Percentiles rank a stretch among this genome's conserved stretches.
phyloP scores from a whole-genome alignment of 1,140 invertebrate species.

The Heliconius eleuchia region DNA sequence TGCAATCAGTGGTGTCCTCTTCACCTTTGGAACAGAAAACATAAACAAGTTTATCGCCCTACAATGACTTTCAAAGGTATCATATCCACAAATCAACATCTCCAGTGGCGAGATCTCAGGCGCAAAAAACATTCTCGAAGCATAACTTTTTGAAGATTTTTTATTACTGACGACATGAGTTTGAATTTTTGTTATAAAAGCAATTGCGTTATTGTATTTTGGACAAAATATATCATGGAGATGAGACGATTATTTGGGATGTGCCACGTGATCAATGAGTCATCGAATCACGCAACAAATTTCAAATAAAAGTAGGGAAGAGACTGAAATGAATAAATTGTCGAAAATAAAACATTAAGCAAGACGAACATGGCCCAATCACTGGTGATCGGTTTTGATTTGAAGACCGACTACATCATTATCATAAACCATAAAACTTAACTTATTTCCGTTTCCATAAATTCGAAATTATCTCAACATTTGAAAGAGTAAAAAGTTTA shows the following conservation, averaged over 20 bases:
- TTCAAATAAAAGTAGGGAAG: conserved; percentile 11
- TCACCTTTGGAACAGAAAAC: conserved; percentile 48
- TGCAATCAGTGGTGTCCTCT: conserved; percentile 34
- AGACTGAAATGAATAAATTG: conserved; percentile 26
- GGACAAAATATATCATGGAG: neutral
- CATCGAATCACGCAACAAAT: conserved; percentile 45
- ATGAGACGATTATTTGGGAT: conserved; percentile 30
- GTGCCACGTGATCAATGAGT: conserved; percentile 49
- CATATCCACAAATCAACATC: conserved; percentile 37
- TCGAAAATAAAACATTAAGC: conserved; percentile 32
- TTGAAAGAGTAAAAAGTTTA: conserved; percentile 11
- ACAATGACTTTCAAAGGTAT: conserved; percentile 30
- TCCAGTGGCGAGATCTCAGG: conserved; percentile 33
- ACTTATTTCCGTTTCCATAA: conserved; percentile 44
- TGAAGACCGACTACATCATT: conserved; percentile 37
- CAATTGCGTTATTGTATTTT: neutral
- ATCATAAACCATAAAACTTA: conserved; percentile 15
- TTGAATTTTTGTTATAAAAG: neutral
- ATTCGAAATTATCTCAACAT: conserved; percentile 43
- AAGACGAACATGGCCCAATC: conserved; percentile 46
- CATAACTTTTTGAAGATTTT: neutral
- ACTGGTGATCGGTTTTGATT: conserved; percentile 51
- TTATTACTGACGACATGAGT: neutral
- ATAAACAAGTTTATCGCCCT: conserved; percentile 41
- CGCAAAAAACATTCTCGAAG: neutral